phyloP scores from a whole-genome alignment of 2,113 vertebrate genomes.

The Salvelinus alpinus region DNA sequence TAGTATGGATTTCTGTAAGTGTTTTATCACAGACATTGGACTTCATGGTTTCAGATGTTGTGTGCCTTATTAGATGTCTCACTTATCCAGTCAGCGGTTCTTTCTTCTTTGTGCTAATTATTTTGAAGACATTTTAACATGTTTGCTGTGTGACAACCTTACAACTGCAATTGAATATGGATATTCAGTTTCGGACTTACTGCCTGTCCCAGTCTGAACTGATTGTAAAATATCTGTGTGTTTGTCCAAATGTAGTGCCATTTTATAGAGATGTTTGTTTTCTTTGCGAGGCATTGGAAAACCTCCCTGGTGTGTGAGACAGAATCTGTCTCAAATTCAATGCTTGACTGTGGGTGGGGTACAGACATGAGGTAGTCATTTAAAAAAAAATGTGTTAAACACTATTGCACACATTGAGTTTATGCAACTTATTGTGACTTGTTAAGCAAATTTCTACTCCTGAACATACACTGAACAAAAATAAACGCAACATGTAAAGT shows the following conservation, averaged over 20 bases:
- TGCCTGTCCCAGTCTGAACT: not conserved
- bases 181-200: not conserved
- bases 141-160: not conserved
- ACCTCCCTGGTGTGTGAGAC: too few relatives aligned
- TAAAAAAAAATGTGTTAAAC: too few relatives aligned
- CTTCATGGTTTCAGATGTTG: not conserved
- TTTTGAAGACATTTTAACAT: not conserved
- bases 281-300: too few relatives aligned
- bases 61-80: slow-evolving; percentile 32
- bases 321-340: too few relatives aligned
- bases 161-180: not conserved
- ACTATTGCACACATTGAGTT: too few relatives aligned
- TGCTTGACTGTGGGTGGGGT: too few relatives aligned
- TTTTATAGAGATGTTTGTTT: not conserved
- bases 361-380: too few relatives aligned
- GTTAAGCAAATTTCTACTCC: too few relatives aligned
- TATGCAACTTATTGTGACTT: too few relatives aligned
- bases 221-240: too few relatives aligned
- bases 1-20: not conserved
- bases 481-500: too few relatives aligned
- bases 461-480: too few relatives aligned
- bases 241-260: slow-evolving; percentile 1
- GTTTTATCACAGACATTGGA: not conserved
- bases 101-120: not conserved
- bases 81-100: slow-evolving; percentile 8